A percentile compares a stretch with the other conserved stretches of the same genome.
Conservation (phyloP, 2,113 vertebrate species). For the Myotis davidii region DNA sequence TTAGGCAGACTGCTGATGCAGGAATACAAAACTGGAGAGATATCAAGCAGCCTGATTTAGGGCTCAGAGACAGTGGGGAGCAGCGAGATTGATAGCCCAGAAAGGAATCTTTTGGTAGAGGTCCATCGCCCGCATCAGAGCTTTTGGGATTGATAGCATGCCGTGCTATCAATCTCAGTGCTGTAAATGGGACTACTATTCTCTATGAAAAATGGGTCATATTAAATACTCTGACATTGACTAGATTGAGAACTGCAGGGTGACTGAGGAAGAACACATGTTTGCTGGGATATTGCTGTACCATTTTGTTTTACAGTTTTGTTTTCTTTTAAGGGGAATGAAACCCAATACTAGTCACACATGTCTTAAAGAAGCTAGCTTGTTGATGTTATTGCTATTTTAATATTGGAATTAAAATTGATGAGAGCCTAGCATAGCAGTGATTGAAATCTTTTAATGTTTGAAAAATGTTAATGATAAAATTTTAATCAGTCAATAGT, state of each 20-base stretch:
- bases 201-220: conserved; percentile 87
- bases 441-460: background rate
- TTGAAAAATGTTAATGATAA: conserved; percentile 14
- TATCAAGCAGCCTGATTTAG: conserved; percentile 88
- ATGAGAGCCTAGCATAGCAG: background rate
- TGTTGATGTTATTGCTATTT: conserved; percentile 19
- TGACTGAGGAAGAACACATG: conserved; percentile 84
- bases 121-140: conserved; percentile 86
- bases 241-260: conserved; percentile 88
- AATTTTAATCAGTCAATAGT: conserved; percentile 24
- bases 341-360: conserved; percentile 42
- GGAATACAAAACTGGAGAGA: conserved; percentile 85
- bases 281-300: conserved; percentile 84
- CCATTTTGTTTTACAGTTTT: conserved; percentile 81
- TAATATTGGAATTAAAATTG: conserved; percentile 41
- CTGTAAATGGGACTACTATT: conserved; percentile 87
- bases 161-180: conserved; percentile 85
- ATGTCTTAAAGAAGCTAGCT: conserved; percentile 12
- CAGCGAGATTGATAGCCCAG: conserved; percentile 86
- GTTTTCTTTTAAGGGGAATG: conserved; percentile 49
- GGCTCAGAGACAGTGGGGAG: conserved; percentile 81
- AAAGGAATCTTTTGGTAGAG: conserved; percentile 88
- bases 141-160: conserved; percentile 87
- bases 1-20: conserved; percentile 87
- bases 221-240: conserved; percentile 88